These are phyloP conservation scores for Ailurus styani DNA, from an alignment of 2,113 vertebrate genomes.

Conservation along the genomic window DNA sequence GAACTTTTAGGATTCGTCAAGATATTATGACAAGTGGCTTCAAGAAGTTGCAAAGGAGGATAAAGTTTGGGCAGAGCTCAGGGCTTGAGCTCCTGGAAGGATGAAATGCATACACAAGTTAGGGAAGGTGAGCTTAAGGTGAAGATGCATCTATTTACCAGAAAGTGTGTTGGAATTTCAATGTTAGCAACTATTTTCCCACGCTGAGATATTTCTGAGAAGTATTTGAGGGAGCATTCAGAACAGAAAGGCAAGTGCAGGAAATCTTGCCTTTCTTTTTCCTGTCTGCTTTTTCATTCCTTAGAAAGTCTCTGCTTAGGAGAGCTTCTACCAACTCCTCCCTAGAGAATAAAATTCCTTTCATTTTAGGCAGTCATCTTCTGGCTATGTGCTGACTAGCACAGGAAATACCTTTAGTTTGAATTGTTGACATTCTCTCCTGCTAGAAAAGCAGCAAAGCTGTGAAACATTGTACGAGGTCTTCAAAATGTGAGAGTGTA, in stretches of 20 bases:
- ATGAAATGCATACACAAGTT: too few species aligned
- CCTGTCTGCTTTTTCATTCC: neutral
- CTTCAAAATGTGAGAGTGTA: neutral
- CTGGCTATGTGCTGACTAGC: neutral
- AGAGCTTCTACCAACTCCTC: neutral
- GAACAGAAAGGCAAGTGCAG: neutral
- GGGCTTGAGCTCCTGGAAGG: rapidly evolving
- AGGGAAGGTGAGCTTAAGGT: neutral
- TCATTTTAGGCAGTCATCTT: neutral
- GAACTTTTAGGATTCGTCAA: neutral
- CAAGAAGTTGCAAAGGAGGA: neutral
- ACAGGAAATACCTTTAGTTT: neutral
- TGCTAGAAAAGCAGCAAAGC: neutral
- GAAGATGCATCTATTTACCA: neutral
- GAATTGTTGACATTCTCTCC: neutral
- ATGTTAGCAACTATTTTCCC: neutral
- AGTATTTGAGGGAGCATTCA: neutral
- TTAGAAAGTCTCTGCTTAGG: neutral
- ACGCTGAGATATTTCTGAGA: neutral
- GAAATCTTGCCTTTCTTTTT: neutral
- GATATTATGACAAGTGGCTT: neutral
- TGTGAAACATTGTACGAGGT: neutral
- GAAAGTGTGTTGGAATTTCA: neutral
- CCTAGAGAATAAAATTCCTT: neutral
- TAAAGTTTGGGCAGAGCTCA: neutral